These are phyloP conservation scores for Drosophila austrosaltans DNA, from an alignment of 2,888 invertebrate genomes.

Conservation along the genomic window DNA sequence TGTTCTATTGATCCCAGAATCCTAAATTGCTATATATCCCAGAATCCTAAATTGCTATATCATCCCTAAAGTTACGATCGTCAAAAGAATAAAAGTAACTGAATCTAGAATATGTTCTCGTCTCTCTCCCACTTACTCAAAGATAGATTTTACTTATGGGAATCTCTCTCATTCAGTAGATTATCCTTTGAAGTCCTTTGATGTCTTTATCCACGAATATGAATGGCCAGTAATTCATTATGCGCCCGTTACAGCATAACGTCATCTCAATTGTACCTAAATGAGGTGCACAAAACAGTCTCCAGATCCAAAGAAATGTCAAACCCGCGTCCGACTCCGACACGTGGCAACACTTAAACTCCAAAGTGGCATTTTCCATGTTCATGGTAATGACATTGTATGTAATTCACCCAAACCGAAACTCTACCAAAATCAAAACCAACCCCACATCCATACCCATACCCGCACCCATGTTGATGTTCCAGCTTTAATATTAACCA, in stretches of 20 bases:
- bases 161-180: not conserved
- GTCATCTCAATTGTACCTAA: constrained; percentile 28
- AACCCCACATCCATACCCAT: not conserved
- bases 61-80: too few relatives aligned
- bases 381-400: constrained; percentile 45
- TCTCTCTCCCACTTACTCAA: not conserved
- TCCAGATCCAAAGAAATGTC: constrained; percentile 34
- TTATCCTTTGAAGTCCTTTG: constrained; percentile 41
- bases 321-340: constrained; percentile 26
- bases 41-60: too few relatives aligned
- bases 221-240: constrained; percentile 29
- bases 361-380: constrained; percentile 61
- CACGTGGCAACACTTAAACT: constrained; percentile 65
- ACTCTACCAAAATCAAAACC: not conserved
- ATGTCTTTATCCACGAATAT: constrained; percentile 32
- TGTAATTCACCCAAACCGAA: constrained; percentile 16
- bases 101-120: not conserved
- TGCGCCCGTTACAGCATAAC: constrained; percentile 1
- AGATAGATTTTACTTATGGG: not conserved
- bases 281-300: constrained; percentile 23
- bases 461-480: not conserved
- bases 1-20: too few relatives aligned
- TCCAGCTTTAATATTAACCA: constrained; percentile 15
- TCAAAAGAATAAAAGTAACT: too few relatives aligned
- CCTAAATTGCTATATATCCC: too few relatives aligned